Base-by-base conservation (phyloP, 2,888 invertebrate species). In the Thymelicus acteon region DNA sequence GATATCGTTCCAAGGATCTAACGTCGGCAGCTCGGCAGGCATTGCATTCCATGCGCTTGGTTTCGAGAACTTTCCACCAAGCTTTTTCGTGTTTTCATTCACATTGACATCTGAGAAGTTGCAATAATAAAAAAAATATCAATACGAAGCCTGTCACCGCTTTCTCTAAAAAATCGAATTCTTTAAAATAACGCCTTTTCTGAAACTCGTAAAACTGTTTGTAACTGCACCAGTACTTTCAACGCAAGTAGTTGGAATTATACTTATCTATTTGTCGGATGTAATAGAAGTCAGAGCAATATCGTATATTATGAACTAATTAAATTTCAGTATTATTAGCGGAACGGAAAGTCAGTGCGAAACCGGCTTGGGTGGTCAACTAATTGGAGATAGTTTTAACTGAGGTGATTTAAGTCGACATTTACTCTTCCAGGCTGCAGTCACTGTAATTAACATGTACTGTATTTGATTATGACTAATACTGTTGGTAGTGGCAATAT, bases 1-100 rank as follows among this genome's bases (percentile, higher is more conserved):
- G 57, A 72, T 69, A 68, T 67, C 68, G 60, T 61, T 69, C 57
- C 31, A 63, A 64, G 65, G 63, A 65, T 68, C 63, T 67, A 54
- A 72, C 19, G 52, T 65, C 39, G 39, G 44, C 54, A 19, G 49
- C 54, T 65, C 47, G 48, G 13, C 65, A 19, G 49, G 6, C 60
- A 61, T 68, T 60, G 57, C 64, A 72, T 69, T 62, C 72, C 44
- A 58, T 61, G 10, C n/a, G 6, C 44, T 52, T 57, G 37, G 31
- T 60, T 61, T 65, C 54, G 48, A 71, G 52, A 65, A 60, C 15
- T 44, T 70, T 52, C 44, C 60, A 24, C n/a, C 4, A 7, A 47
- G 31, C 12, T 70, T 70, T 58, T 65, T 65, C 19, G n/a, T 19
- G 19, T 8, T 6, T 15, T 7, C 8, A 19, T 52, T 52, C 7